Conservation (phyloP, 1,140 invertebrate genomes). For the Delia radicum region DNA sequence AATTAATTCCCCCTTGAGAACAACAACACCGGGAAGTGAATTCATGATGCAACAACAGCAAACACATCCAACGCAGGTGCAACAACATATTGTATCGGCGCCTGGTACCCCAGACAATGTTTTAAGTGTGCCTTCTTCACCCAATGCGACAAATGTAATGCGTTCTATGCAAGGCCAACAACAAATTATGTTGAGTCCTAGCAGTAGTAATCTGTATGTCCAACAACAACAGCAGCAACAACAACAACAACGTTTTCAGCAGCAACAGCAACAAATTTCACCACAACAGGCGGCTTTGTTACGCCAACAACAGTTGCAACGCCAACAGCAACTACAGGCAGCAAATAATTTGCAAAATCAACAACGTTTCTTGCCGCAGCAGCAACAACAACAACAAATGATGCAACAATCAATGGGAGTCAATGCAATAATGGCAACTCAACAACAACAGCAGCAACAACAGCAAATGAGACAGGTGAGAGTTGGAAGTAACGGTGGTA, state of each 20-base stretch:
- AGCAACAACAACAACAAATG: conserved; percentile 37
- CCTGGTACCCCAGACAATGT: conserved; percentile 28
- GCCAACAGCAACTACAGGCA: conserved; percentile 35
- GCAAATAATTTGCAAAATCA: conserved; percentile 43
- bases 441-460: conserved; percentile 35
- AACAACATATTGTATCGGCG: conserved; percentile 35
- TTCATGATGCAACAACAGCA: conserved; percentile 33
- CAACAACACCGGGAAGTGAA: conserved; percentile 38
- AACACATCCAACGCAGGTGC: conserved; percentile 39
- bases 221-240: conserved; percentile 48
- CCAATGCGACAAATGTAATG: conserved; percentile 33
- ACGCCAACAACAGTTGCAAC: conserved; percentile 36
- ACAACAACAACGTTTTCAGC: conserved; percentile 48
- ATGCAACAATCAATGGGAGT: conserved; percentile 26
- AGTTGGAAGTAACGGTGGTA: background rate
- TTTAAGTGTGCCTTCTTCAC: conserved; percentile 44
- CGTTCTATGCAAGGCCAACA: conserved; percentile 40
- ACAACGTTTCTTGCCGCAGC: conserved; percentile 48
- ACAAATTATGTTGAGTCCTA: conserved; percentile 41
- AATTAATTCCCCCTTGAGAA: conserved; percentile 42
- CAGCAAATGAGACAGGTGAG: conserved; percentile 32
- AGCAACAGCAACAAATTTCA: conserved; percentile 33
- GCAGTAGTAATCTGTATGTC: conserved; percentile 37
- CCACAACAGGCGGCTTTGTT: conserved; percentile 28
- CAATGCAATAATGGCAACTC: conserved; percentile 4